These are phyloP conservation scores for Rhagium mordax DNA, from an alignment of 2,888 invertebrate genomes.

Conservation along the genomic window DNA sequence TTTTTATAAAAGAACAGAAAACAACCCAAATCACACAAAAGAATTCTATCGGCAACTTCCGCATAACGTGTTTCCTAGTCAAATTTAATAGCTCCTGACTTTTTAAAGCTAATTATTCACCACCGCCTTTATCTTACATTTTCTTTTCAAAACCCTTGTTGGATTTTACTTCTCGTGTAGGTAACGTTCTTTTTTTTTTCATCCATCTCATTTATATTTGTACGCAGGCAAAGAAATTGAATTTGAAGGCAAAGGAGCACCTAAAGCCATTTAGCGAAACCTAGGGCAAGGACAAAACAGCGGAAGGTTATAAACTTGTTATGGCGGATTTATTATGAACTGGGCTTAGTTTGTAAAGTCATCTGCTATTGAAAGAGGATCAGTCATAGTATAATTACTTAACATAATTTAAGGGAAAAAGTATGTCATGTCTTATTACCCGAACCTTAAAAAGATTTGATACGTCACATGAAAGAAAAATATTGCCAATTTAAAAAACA, in stretches of 20 bases:
- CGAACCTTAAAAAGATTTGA: too few species aligned
- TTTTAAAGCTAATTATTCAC: neutral
- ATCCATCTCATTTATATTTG: neutral
- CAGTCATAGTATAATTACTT: neutral
- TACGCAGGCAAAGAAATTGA: neutral
- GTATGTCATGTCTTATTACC: neutral
- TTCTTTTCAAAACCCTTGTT: neutral
- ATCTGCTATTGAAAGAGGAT: neutral
- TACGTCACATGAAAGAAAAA: too few species aligned
- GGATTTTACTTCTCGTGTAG: neutral
- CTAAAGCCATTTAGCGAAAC: neutral
- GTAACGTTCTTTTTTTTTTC: neutral
- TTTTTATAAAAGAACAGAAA: too few species aligned
- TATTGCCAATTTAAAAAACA: too few species aligned
- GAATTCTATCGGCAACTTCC: neutral
- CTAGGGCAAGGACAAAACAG: neutral
- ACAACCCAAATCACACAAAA: too few species aligned
- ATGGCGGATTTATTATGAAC: neutral
- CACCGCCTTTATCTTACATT: neutral
- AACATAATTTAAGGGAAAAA: neutral
- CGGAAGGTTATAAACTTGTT: neutral
- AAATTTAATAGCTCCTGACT: neutral
- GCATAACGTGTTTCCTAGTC: neutral
- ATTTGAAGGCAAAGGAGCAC: neutral
- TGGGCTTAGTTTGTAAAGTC: neutral